A percentile compares a stretch with the other conserved stretches of the same genome.
Evolutionary conservation across 2,797 vertebrate genomes (phyloP).

Genomic region (Falco naumanni): DNA sequence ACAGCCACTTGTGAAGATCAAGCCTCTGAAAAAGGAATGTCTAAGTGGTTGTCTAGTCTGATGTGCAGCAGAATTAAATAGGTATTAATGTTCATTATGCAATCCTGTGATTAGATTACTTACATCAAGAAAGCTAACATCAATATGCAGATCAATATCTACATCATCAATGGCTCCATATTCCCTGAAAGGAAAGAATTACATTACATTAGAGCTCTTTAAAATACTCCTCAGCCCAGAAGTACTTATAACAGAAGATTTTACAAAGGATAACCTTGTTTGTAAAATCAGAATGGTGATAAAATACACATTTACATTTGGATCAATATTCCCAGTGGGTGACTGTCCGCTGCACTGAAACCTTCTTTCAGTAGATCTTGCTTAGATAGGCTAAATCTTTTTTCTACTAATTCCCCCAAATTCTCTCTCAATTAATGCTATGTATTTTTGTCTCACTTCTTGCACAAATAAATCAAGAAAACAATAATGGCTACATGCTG

Average conservation of each 20-base stretch:
- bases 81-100: too few species aligned
- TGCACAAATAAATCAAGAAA: neutral
- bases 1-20: too few species aligned
- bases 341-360: neutral
- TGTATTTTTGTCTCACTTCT: neutral
- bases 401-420: neutral
- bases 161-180: conserved; percentile 87
- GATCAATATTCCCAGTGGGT: neutral
- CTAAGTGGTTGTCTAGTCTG: too few species aligned
- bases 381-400: neutral
- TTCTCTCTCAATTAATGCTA: neutral
- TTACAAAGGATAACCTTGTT: neutral
- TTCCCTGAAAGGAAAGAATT: conserved; percentile 74
- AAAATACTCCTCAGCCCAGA: neutral
- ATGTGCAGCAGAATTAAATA: too few species aligned
- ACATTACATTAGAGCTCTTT: neutral
- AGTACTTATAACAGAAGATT: neutral
- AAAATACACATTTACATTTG: neutral
- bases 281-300: neutral
- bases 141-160: conserved; percentile 87
- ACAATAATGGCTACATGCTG: neutral
- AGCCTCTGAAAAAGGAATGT: too few species aligned
- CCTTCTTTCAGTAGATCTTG: neutral
- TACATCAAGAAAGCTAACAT: conserved; percentile 80
- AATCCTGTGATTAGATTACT: too few species aligned